Conservation (phyloP, 2,797 vertebrate species). For the Heteromormyrus szaboi region DNA sequence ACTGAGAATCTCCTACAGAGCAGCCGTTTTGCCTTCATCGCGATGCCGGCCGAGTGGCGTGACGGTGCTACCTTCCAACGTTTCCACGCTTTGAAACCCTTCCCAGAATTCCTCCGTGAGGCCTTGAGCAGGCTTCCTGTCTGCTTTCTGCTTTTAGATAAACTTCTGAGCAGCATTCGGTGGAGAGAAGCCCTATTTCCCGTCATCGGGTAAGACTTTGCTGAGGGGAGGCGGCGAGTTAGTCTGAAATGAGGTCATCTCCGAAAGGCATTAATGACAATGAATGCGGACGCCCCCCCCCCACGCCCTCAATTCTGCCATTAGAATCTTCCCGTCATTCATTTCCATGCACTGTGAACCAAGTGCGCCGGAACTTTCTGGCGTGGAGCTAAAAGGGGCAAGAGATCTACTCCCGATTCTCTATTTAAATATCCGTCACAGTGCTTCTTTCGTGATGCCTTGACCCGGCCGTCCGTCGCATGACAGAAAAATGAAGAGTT, state of each 20-base stretch:
- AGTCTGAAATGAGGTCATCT: background rate
- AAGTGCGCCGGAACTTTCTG: background rate
- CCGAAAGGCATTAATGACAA: constrained; percentile 3
- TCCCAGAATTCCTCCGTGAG: background rate
- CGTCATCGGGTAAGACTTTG: background rate
- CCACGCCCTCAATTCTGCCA: background rate
- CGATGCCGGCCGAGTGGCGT: background rate
- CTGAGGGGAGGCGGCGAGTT: background rate
- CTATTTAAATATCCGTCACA: background rate
- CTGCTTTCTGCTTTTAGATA: background rate
- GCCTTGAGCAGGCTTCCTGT: background rate
- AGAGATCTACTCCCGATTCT: constrained; percentile 2
- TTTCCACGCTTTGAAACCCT: background rate
- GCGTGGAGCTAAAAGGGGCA: background rate
- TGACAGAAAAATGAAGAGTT: background rate
- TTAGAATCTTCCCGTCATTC: background rate
- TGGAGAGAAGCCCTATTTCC: background rate
- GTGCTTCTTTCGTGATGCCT: background rate
- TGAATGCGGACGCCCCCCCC: background rate
- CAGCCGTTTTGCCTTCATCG: background rate
- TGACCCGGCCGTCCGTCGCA: background rate
- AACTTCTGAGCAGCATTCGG: background rate
- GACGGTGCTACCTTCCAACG: background rate
- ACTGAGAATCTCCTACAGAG: background rate
- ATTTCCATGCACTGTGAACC: background rate